phyloP scores from a whole-genome alignment of 2,113 vertebrate species.

The Rousettus leschenaultii region DNA sequence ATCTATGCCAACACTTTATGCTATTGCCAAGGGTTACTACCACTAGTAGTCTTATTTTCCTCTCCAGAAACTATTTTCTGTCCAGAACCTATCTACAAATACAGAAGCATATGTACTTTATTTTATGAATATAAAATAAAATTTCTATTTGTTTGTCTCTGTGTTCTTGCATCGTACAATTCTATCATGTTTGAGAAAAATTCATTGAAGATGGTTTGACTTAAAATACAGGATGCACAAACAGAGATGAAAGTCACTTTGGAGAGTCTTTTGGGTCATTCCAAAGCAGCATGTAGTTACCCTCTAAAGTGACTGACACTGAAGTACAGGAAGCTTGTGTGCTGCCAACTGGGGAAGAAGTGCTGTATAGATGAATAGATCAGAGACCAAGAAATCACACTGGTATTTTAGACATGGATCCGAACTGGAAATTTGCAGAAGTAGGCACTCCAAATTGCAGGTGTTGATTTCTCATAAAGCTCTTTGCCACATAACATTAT shows the following conservation, averaged over 20 bases:
- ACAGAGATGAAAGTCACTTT: neutral
- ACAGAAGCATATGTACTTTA: neutral
- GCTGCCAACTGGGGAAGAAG: neutral
- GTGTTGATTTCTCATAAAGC: neutral
- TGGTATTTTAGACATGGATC: neutral
- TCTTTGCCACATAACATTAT: neutral
- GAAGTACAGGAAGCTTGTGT: neutral
- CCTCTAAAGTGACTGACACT: neutral
- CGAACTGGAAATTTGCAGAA: neutral
- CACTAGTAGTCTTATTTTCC: neutral
- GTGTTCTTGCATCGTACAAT: neutral
- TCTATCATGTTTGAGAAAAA: neutral
- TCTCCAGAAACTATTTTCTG: neutral
- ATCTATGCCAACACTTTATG: neutral
- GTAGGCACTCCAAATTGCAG: neutral
- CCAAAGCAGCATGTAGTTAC: neutral
- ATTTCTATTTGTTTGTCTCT: neutral
- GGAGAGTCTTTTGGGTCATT: neutral
- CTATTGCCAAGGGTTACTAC: neutral
- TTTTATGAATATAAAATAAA: neutral
- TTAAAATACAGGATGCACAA: neutral
- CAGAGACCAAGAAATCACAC: neutral
- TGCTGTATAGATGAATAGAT: neutral
- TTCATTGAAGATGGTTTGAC: neutral
- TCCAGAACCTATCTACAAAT: neutral